Evolutionary conservation across 37 sponge, comb jelly and placozoan species (phyloP), one percentile per base, ranked within the genome.

Genomic region (Chondrilla cf. caribensis): DNA sequence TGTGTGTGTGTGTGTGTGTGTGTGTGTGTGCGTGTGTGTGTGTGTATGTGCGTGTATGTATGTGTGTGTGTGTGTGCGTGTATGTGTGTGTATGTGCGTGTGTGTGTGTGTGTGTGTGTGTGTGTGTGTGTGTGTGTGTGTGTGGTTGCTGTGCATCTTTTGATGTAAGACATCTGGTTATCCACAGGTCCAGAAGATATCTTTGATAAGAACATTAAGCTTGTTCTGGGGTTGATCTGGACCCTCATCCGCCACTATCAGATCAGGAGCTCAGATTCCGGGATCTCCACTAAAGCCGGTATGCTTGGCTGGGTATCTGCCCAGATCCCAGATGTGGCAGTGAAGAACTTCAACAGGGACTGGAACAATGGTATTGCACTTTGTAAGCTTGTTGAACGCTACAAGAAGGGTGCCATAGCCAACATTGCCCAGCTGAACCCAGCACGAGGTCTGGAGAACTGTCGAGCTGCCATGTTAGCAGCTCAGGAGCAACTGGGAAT

Each of bases 221-320:
- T 97, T 33, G 95, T 97, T 39, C 91, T 97, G 0, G 98, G 98
- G 26, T 65, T 97, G 79, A 86, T 97, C 17, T 97, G 98, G 98
- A 93, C 94, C 38, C 89, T 97, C 38, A 95, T 97, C 72, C 79
- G 86, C 0, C 84, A 90, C 47, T 97, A 93, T 83, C 98, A 97
- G 85, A 95, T 97, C 81, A 87, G 79, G 59, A 84, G 70, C 70
- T 77, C 76, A 3, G 93, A 89, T 18, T 38, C 47, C 5, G 89
- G 89, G 4, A 57, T 92, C 2, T 84, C 89, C 6, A 89, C 93
- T 78, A 92, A 92, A 42, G 84, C 85, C 47, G 93, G 88, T 17
- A 92, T 98, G 91, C 72, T 96, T 31, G 84, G 70, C 29, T 98
- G 99, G 99, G 85, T 96, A 14, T 83, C 94, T 77, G 71, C 90